Base-by-base conservation (phyloP, 2,797 vertebrate species). In the Poeciliopsis gracilis region DNA sequence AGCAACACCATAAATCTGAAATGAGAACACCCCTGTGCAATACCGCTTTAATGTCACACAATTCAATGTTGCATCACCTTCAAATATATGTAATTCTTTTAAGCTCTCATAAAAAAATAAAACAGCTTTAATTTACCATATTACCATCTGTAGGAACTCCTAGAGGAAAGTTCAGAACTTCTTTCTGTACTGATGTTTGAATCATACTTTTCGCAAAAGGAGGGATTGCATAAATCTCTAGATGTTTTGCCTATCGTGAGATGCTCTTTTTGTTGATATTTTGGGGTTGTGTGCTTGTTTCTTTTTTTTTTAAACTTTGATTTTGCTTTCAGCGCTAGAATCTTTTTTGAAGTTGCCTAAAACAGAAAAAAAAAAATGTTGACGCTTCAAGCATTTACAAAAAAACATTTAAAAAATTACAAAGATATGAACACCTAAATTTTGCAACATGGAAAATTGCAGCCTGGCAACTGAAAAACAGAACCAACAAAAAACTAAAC, bases 1-100 rank as follows among this genome's bases (percentile, higher is more conserved):
- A 57, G 20, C 78, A 38, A 47, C 72, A 79, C n/a, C 33, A 36
- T 74, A 18, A 36, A 45, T 71, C 76, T 46, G 67, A 72, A 77
- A 23, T 73, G 57, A 78, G 47, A 46, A 38, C 63, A 57, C 20
- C 51, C 41, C 13, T 57, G 73, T 75, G 73, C 73, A 70, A 75
- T 45, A 59, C 70, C 28, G 28, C 53, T 75, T 75, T 75, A 71
- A 80, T 59, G 66, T 80, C 78, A 80, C 18, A 75, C 73, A 70
- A 47, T 59, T 59, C 73, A 46, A n/a, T 36, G 23, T 75, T 80
- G 66, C 78, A 71, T 80, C 78, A 71, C 78, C 78, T 75, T 28
- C 57, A 25, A 71, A 30, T 63, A 38, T 69, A 47, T 71, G 43
- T 53, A 23, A 71, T 36, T 59, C 63, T 75, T 80, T 80, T 49